Evolutionary conservation across 2,797 vertebrate species (phyloP), one percentile per base, ranked within the genome.

Genomic region (Macroramphosus scolopax): DNA sequence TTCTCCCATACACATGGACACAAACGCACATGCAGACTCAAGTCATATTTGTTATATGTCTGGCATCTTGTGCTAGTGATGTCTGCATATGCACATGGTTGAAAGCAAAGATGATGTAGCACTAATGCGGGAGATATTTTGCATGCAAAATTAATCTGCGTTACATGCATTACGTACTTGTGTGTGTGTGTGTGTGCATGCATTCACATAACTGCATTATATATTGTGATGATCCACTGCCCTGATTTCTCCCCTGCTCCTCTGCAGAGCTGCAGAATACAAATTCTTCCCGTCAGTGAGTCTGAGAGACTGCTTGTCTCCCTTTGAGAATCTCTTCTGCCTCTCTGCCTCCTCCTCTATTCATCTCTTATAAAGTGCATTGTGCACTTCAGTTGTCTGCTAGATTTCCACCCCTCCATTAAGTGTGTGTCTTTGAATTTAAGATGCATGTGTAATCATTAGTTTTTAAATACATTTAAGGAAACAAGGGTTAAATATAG

Each of bases 171-270:
- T 40, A 1, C 53, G 31, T 37, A 3, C 22, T 8, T 31, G 5
- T 20, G 15, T 18, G 8, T 44, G 30, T 26, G 36, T 24, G 13
- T 22, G 7, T 42, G 30, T 29, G 42, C 13, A 1, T 9, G 12
- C 5, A 22, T 6, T 22, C 20, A 22, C 6, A 22, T 40, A 35
- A 6, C 47, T 54, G 68, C 65, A 56, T 73, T 60, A 41, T 31
- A 28, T 28, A 60, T 43, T 3, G 15, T 34, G 77, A 75, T 82
- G 83, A 80, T 87, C 85, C 77, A 84, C 77, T 84, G 80, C 76
- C 82, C 85, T 75, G 82, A 64, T 82, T 85, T 68, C 62, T 51
- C 56, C 48, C 45, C 58, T 42, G 39, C 68, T 73, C 47, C 45
- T 63, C 78, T 73, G 72, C 74, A 85, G 76, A 80, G 72, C 63